Conservation (phyloP, 2,113 vertebrate genomes). For the Syngnathoides biaculeatus region DNA sequence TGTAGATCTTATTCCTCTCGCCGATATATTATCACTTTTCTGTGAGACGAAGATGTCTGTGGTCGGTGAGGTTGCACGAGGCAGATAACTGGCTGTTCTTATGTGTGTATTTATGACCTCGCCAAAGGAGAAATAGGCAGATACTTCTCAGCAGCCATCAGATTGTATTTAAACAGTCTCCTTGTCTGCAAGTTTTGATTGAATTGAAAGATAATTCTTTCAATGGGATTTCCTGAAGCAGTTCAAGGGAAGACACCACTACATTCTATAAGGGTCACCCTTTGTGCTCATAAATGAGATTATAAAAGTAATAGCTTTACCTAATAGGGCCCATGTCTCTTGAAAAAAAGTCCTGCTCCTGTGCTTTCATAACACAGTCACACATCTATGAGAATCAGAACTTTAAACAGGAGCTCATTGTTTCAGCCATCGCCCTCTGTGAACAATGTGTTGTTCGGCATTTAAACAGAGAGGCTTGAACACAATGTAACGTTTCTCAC, state of each 20-base stretch:
- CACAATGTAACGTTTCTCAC: slow-evolving; percentile 58
- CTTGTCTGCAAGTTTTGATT: not conserved
- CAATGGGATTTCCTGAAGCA: slow-evolving; percentile 13
- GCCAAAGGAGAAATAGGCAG: not conserved
- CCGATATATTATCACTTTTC: not conserved
- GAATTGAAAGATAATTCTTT: not conserved
- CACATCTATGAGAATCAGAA: slow-evolving; percentile 37
- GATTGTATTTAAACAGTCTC: not conserved
- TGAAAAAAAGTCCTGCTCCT: slow-evolving; percentile 6
- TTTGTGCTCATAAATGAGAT: slow-evolving; percentile 32
- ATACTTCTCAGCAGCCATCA: not conserved
- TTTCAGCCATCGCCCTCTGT: slow-evolving; percentile 11
- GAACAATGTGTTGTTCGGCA: slow-evolving; percentile 48
- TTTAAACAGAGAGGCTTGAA: slow-evolving; percentile 35
- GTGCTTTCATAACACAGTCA: slow-evolving; percentile 46
- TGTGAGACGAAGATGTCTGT: not conserved
- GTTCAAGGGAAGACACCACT: slow-evolving; percentile 4
- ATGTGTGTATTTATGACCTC: not conserved
- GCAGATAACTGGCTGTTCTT: not conserved
- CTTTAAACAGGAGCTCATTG: slow-evolving; percentile 35
- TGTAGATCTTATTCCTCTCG: too few relatives aligned
- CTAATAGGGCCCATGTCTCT: slow-evolving; percentile 8
- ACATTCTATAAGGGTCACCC: not conserved
- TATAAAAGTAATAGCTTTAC: slow-evolving; percentile 5
- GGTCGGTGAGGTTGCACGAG: not conserved